Conservation (phyloP, 2,888 invertebrate species). For the Teleogryllus oceanicus region DNA sequence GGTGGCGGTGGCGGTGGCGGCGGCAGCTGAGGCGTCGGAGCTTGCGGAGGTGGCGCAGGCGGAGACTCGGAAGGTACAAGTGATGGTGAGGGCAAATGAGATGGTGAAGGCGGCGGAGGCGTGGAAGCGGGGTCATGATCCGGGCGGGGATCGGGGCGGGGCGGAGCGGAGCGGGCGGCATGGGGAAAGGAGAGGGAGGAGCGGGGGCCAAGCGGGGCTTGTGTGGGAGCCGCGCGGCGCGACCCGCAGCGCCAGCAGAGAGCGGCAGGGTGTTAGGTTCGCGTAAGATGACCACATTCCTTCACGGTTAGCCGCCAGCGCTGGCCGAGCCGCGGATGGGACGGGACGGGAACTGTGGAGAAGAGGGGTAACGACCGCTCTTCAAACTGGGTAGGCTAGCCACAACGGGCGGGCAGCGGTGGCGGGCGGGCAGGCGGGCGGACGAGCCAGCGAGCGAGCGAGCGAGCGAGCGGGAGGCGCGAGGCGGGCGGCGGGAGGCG, state of each 20-base stretch:
- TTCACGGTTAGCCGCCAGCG: slow-evolving; percentile 1
- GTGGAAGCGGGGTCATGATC: too few species aligned
- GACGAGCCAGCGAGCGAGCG: neutral
- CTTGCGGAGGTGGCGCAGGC: too few species aligned
- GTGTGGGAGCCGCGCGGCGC: neutral
- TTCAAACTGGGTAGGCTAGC: slow-evolving; percentile 18
- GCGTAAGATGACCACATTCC: slow-evolving; percentile 18
- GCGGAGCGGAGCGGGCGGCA: neutral
- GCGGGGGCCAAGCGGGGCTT: neutral
- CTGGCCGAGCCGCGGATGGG: slow-evolving; percentile 6
- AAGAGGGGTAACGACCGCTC: slow-evolving; percentile 7
- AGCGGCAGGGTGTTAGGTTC: neutral
- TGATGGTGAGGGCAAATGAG: too few species aligned
- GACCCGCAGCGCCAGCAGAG: neutral
- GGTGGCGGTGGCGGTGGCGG: too few species aligned
- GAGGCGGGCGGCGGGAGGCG: neutral
- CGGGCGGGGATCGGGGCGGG: neutral
- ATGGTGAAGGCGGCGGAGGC: too few species aligned
- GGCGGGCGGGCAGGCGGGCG: slow-evolving; percentile 5
- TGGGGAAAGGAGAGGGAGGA: neutral
- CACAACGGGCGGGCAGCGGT: slow-evolving; percentile 7
- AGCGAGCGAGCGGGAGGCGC: neutral
- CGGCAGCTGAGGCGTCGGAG: too few species aligned
- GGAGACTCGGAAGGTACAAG: too few species aligned
- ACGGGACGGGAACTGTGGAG: neutral